phyloP scores from a whole-genome alignment of 2,888 invertebrate species.

The Molanna angustata region DNA sequence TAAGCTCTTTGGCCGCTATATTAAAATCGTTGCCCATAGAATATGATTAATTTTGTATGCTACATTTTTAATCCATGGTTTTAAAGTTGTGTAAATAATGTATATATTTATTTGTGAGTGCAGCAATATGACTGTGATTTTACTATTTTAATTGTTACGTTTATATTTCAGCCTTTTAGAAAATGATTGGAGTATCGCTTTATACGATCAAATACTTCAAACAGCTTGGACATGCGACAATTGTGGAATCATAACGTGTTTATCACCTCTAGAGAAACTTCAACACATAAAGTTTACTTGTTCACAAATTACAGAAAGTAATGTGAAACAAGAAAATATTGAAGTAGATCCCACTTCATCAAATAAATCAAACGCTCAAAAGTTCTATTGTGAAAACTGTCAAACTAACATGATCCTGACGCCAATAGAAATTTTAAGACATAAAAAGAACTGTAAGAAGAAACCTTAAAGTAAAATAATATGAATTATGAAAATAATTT shows the following conservation, averaged over 20 bases:
- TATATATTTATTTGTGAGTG: not conserved
- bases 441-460: conserved; percentile 72
- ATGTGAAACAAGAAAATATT: conserved; percentile 37
- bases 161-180: conserved; percentile 57
- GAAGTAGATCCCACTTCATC: conserved; percentile 38
- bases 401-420: conserved; percentile 65
- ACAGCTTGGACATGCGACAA: conserved; percentile 70
- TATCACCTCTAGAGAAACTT: conserved; percentile 68
- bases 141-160: conserved; percentile 12
- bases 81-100: not conserved
- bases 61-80: not conserved
- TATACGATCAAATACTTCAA: conserved; percentile 58
- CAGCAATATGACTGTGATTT: not conserved
- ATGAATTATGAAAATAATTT: too few species aligned
- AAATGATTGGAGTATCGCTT: conserved; percentile 64
- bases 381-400: conserved; percentile 73
- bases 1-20: too few species aligned
- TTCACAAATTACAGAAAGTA: conserved; percentile 39
- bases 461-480: too few species aligned
- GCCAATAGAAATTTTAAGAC: conserved; percentile 81
- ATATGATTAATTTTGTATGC: not conserved
- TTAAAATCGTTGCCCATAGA: too few species aligned
- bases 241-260: conserved; percentile 62
- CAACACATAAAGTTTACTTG: conserved; percentile 64
- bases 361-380: conserved; percentile 55